Percentiles rank a stretch among this genome's conserved stretches.
These are phyloP conservation scores for Toxotes chatareus DNA, from an alignment of 2,113 vertebrate genomes.

Conservation along the genomic window DNA sequence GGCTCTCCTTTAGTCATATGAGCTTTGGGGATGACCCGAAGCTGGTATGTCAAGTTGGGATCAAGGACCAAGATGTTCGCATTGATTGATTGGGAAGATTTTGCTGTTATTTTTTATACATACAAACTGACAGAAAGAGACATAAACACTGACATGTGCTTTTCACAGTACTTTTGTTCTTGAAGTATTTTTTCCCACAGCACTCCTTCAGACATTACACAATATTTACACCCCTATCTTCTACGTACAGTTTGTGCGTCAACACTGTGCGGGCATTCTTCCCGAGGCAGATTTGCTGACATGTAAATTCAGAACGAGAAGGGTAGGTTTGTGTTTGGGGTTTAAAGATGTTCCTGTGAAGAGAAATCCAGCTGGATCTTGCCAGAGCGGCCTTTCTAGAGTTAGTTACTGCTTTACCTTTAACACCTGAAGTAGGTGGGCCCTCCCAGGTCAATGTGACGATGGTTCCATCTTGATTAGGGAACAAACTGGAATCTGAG, in stretches of 20 bases:
- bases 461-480: slow-evolving; percentile 67
- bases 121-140: background rate
- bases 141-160: slow-evolving; percentile 15
- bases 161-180: background rate
- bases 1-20: slow-evolving; percentile 59
- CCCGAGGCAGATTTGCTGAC: slow-evolving; percentile 25
- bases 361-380: background rate
- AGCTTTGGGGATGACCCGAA: slow-evolving; percentile 78
- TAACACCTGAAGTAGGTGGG: slow-evolving; percentile 74
- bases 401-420: slow-evolving; percentile 66
- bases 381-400: background rate
- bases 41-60: slow-evolving; percentile 68
- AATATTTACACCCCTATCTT: slow-evolving; percentile 73
- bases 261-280: slow-evolving; percentile 1
- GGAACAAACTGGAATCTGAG: slow-evolving; percentile 73
- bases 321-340: background rate
- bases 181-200: slow-evolving; percentile 15
- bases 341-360: background rate
- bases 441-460: slow-evolving; percentile 80
- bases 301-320: slow-evolving; percentile 31
- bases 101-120: background rate
- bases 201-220: background rate
- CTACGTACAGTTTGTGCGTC: slow-evolving; percentile 40
- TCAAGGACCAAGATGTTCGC: slow-evolving; percentile 68
- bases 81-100: background rate